Evolutionary conservation across 2,888 invertebrate species (phyloP).

Genomic region (Drosophila paucipuncta): DNA sequence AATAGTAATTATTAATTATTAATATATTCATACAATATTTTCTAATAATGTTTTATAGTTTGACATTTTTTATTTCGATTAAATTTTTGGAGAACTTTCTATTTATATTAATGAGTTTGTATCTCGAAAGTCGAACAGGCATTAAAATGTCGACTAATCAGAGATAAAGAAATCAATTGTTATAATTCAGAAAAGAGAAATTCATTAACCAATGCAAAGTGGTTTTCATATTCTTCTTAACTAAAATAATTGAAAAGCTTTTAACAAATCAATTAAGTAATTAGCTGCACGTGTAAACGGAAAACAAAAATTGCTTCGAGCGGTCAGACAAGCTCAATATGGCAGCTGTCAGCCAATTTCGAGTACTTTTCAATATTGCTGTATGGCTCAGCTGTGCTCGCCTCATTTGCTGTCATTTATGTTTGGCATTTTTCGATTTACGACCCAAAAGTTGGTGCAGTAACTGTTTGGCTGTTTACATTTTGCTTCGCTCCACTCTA

Average conservation of each 20-base stretch:
- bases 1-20: not conserved
- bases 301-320: not conserved
- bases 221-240: not conserved
- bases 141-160: not conserved
- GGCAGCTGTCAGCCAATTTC: slow-evolving; percentile 22
- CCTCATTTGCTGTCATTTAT: slow-evolving; percentile 60
- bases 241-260: slow-evolving; percentile 1
- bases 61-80: not conserved
- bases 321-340: not conserved
- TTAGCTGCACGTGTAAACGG: slow-evolving; percentile 5
- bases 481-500: slow-evolving; percentile 25
- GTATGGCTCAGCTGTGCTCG: slow-evolving; percentile 25
- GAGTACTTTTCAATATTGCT: slow-evolving; percentile 28
- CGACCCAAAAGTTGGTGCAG: slow-evolving; percentile 51
- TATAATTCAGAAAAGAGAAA: not conserved
- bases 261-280: slow-evolving; percentile 27
- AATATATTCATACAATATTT: not conserved
- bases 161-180: too few relatives aligned
- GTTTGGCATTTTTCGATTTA: slow-evolving; percentile 55
- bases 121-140: not conserved
- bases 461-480: slow-evolving; percentile 41
- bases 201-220: not conserved
- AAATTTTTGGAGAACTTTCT: not conserved
- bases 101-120: not conserved
- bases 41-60: not conserved